Evolutionary conservation across 2,113 vertebrate species (phyloP).

Genomic region (Pogonocichla stellata): DNA sequence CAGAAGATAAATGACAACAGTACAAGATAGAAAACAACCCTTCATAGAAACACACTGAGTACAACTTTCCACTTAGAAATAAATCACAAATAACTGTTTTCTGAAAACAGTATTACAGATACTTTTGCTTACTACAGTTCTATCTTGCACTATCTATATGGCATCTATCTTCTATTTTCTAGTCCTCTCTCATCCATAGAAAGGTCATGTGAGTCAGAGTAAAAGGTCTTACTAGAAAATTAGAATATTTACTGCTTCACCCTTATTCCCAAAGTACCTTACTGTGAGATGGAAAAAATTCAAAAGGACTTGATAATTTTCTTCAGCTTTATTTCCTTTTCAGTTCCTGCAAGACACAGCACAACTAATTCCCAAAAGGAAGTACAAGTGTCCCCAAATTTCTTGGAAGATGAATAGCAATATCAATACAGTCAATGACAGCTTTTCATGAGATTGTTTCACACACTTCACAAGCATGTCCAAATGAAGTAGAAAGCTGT

Average conservation of each 20-base stretch:
- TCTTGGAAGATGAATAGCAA: neutral
- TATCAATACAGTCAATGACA: neutral
- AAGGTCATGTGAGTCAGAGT: neutral
- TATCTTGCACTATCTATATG: neutral
- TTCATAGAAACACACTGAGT: neutral
- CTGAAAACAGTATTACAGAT: neutral
- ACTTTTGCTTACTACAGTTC: neutral
- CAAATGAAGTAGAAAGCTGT: neutral
- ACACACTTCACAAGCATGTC: neutral
- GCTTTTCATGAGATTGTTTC: neutral
- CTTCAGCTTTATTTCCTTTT: neutral
- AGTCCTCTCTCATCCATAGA: neutral
- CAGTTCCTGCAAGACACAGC: neutral
- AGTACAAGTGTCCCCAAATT: neutral
- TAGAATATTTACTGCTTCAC: neutral
- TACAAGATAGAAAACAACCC: neutral
- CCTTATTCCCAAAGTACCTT: neutral
- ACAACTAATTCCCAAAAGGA: neutral
- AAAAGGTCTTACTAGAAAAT: neutral
- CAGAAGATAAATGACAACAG: neutral
- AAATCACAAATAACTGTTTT: neutral
- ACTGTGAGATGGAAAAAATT: neutral
- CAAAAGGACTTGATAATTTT: neutral
- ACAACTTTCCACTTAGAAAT: neutral
- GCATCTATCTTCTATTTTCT: neutral